Conservation (phyloP, 1,140 invertebrate species). For the Drosophila santomea region DNA sequence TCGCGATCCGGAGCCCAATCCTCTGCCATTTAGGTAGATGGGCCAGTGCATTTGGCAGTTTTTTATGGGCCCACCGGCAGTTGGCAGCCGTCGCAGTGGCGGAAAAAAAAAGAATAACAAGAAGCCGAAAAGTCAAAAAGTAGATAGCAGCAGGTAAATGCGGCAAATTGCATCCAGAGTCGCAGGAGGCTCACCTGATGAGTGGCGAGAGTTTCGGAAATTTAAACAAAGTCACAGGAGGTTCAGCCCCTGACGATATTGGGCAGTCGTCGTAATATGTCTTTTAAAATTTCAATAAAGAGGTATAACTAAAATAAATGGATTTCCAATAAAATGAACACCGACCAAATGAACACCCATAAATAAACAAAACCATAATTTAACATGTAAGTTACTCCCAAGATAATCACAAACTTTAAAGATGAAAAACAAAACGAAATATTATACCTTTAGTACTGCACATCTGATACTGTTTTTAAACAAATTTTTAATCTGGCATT, state of each 20-base stretch:
- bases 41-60: constrained; percentile 73
- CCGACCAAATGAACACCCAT: background rate
- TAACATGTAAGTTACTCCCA: too few relatives aligned
- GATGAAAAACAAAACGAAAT: too few relatives aligned
- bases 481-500: too few relatives aligned
- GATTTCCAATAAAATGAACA: background rate
- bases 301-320: background rate
- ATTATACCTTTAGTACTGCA: too few relatives aligned
- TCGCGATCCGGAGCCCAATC: constrained; percentile 1
- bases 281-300: background rate
- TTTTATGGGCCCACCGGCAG: constrained; percentile 62
- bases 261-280: background rate
- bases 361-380: background rate
- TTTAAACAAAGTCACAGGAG: background rate
- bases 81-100: constrained; percentile 37
- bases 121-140: constrained; percentile 35
- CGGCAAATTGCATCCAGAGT: constrained; percentile 38
- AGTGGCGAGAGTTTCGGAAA: constrained; percentile 4
- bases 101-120: constrained; percentile 23
- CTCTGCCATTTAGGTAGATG: constrained; percentile 70
- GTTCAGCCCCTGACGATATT: constrained; percentile 1
- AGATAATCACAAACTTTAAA: too few relatives aligned
- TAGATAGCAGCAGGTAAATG: constrained; percentile 63
- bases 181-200: constrained; percentile 14
- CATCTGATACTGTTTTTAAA: too few relatives aligned